These are phyloP conservation scores for Rhopalosiphum maidis DNA, from an alignment of 1,140 invertebrate genomes.

Conservation along the genomic window DNA sequence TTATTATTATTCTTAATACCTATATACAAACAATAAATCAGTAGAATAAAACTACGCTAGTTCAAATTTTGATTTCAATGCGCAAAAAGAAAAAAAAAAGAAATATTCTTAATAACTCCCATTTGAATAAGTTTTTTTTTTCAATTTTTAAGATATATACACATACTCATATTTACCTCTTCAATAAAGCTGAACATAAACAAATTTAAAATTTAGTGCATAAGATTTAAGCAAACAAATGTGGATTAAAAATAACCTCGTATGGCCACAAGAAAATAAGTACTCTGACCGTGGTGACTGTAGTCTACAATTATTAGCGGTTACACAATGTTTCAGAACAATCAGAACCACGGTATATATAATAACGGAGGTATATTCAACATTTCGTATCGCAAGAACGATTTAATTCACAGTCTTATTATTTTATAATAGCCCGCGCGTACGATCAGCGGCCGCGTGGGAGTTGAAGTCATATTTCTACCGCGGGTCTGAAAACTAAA, in stretches of 20 bases:
- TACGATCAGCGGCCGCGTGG: background rate
- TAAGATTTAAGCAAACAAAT: background rate
- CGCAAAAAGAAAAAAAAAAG: background rate
- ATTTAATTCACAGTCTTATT: slow-evolving; percentile 15
- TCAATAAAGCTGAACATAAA: background rate
- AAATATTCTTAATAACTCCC: background rate
- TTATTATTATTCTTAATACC: too few relatives aligned
- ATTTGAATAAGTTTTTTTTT: background rate
- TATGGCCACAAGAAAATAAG: background rate
- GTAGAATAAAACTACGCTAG: background rate
- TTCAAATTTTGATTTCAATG: background rate
- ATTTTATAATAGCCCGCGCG: background rate
- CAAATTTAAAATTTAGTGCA: background rate
- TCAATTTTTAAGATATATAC: background rate
- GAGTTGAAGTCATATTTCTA: background rate
- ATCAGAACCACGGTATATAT: background rate
- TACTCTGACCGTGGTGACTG: background rate
- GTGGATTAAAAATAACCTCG: background rate
- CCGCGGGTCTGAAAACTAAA: background rate
- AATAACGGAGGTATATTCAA: background rate
- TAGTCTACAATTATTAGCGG: background rate
- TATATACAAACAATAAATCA: too few relatives aligned
- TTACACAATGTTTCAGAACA: background rate
- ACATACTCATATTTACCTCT: background rate
- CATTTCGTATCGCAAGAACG: background rate